Conservation (phyloP, 1,140 invertebrate genomes). For the Colletes latitarsis region DNA sequence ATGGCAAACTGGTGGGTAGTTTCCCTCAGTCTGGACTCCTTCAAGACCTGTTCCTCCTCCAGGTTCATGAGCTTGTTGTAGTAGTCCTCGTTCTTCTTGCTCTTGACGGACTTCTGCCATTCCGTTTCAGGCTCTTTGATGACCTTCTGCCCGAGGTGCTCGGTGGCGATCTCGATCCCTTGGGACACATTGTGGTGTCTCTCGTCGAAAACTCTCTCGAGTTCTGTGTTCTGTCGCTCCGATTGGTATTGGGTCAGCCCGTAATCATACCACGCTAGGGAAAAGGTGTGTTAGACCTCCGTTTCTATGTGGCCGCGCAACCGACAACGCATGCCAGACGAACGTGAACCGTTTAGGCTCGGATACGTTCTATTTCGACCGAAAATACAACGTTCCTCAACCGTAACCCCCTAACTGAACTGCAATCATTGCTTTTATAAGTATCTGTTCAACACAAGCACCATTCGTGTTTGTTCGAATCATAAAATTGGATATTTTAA, state of each 20-base stretch:
- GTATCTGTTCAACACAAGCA: no score
- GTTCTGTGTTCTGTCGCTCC: constrained; percentile 91
- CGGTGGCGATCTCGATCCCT: constrained; percentile 83
- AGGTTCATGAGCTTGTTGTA: constrained; percentile 91
- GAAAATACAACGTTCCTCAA: constrained; percentile 14
- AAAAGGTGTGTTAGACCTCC: constrained; percentile 68
- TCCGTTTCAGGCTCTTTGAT: constrained; percentile 89
- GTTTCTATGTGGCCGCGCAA: constrained; percentile 1
- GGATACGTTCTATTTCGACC: constrained; percentile 16
- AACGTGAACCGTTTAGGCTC: constrained; percentile 10
- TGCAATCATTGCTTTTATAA: no score
- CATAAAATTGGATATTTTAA: no score
- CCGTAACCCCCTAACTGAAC: no score
- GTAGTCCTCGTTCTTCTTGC: constrained; percentile 92
- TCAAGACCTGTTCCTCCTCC: constrained; percentile 91
- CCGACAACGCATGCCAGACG: constrained; percentile 50
- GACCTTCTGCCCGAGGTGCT: constrained; percentile 85
- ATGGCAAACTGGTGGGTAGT: constrained; percentile 91
- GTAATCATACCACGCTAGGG: constrained; percentile 95
- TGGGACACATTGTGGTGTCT: constrained; percentile 86
- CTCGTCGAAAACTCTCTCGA: constrained; percentile 94
- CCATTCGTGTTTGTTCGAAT: no score
- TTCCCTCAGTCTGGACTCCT: constrained; percentile 89
- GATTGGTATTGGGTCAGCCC: constrained; percentile 92
- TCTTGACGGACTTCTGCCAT: constrained; percentile 91